A percentile compares a stretch with the other conserved stretches of the same genome.
phyloP scores from a whole-genome alignment of 2,888 invertebrate genomes.

The Mellilla xanthometata region DNA sequence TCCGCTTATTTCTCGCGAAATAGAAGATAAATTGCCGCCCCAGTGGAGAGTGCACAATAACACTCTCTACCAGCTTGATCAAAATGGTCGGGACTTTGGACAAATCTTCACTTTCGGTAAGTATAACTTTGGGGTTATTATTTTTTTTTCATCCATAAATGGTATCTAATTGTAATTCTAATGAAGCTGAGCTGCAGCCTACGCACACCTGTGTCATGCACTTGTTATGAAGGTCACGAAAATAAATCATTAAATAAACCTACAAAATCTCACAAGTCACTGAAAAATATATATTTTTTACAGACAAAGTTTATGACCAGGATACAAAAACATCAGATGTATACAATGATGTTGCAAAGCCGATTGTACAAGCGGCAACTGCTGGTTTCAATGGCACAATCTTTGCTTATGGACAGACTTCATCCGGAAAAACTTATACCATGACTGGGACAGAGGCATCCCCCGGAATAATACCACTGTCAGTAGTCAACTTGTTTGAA shows the following conservation, averaged over 20 bases:
- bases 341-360: slow-evolving; percentile 86
- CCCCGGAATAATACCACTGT: slow-evolving; percentile 89
- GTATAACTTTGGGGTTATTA: slow-evolving; percentile 42
- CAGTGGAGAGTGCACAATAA: slow-evolving; percentile 85
- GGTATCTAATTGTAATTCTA: slow-evolving; percentile 37
- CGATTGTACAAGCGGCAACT: slow-evolving; percentile 87
- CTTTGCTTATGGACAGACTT: slow-evolving; percentile 96
- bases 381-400: slow-evolving; percentile 93
- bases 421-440: slow-evolving; percentile 94
- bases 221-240: slow-evolving; percentile 30
- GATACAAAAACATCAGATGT: slow-evolving; percentile 83
- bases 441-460: slow-evolving; percentile 88
- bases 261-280: not conserved
- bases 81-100: slow-evolving; percentile 65
- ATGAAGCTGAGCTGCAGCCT: slow-evolving; percentile 22
- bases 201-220: slow-evolving; percentile 29
- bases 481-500: slow-evolving; percentile 87
- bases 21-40: slow-evolving; percentile 76
- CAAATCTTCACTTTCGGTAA: slow-evolving; percentile 65
- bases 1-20: slow-evolving; percentile 85
- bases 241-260: slow-evolving; percentile 4
- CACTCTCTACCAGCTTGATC: slow-evolving; percentile 82
- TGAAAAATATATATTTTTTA: slow-evolving; percentile 38
- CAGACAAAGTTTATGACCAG: slow-evolving; percentile 89
- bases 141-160: not conserved